Evolutionary conservation across 23 tunicate species (phyloP).

Genomic region (Botrylloides violaceus): DNA sequence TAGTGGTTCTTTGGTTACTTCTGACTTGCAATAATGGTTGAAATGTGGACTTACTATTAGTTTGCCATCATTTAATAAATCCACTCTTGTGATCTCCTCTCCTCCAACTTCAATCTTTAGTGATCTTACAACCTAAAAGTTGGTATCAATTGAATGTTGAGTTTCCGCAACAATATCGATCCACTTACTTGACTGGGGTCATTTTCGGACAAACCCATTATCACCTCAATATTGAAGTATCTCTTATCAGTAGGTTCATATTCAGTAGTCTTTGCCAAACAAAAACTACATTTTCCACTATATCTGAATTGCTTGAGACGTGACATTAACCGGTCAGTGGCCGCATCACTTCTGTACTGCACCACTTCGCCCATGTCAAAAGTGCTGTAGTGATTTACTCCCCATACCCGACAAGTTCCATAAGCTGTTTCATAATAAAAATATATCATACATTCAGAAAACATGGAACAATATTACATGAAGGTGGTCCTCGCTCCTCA

Average conservation of each 20-base stretch:
- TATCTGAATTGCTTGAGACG: conserved; percentile 16
- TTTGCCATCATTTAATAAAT: conserved; percentile 27
- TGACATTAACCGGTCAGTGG: not conserved
- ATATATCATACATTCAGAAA: too few species aligned
- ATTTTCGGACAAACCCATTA: not conserved
- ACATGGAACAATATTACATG: too few species aligned
- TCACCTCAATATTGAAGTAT: conserved; percentile 29
- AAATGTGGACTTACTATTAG: conserved; percentile 11
- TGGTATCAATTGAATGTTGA: not conserved
- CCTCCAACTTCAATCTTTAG: conserved; percentile 43
- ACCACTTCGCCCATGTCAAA: conserved; percentile 13
- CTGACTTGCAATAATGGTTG: not conserved
- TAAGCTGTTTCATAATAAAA: too few species aligned
- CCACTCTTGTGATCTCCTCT: conserved; percentile 10
- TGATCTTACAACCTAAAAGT: conserved; percentile 27
- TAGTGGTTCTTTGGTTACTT: not conserved
- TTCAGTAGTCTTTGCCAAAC: conserved; percentile 14
- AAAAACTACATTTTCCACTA: conserved; percentile 36
- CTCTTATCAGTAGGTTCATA: not conserved
- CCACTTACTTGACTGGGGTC: not conserved
- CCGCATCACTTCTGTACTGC: not conserved
- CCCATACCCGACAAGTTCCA: conserved; percentile 36
- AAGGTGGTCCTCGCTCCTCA: too few species aligned
- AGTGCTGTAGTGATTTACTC: conserved; percentile 17
- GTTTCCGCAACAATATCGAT: not conserved